Base-by-base conservation (phyloP, 2,797 vertebrate species). In the Anabacerthia variegaticeps region DNA sequence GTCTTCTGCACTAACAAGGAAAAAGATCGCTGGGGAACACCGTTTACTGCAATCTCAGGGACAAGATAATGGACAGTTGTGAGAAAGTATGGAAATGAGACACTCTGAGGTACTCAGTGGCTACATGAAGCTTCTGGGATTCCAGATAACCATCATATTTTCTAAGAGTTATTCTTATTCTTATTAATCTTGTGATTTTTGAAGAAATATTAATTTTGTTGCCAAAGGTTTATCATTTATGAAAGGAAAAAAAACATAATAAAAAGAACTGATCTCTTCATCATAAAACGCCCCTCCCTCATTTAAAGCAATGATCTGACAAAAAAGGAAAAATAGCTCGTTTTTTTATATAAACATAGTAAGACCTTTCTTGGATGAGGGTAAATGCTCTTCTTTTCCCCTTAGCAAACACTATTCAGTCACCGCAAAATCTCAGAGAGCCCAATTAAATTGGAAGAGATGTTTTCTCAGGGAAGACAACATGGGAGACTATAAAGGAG, bases 201-300 rank as follows among this genome's bases (percentile, higher is more conserved):
- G 3, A 86, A 81, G 23, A 58, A 74, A 51, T 59, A 37, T 1
- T 44, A 13, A 26, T 59, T 80, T 80, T 80, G 3, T 23, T 18
- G 6, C 3, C 20, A 77, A 83, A 61, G 30, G 59, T 49, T 49
- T 36, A 14, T 27, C 32, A 17, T 39, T 83, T 43, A 52, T 63
- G 5, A 32, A 55, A 59, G 4, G 8, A 36, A 67, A 72, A 56
- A 56, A 85, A 67, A 49, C n/a, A 2, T 56, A 34, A 73, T 30
- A 54, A 24, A 90, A 82, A 41, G 15, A 58, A 71, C 11, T 37
- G n/a, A 65, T 34, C 14, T 67, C 20, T 59, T 86, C 3, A 32
- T 67, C 0, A 43, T 22, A 11, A 68, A 75, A 74, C 43, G 12
- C 1, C 20, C 0, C 3, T 24, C 16, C 16, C 36, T 41, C 62